A percentile compares a stretch with the other conserved stretches of the same genome.
Conservation (phyloP, 92 coral and sea anemone species). For the Epizoanthus fatuus region DNA sequence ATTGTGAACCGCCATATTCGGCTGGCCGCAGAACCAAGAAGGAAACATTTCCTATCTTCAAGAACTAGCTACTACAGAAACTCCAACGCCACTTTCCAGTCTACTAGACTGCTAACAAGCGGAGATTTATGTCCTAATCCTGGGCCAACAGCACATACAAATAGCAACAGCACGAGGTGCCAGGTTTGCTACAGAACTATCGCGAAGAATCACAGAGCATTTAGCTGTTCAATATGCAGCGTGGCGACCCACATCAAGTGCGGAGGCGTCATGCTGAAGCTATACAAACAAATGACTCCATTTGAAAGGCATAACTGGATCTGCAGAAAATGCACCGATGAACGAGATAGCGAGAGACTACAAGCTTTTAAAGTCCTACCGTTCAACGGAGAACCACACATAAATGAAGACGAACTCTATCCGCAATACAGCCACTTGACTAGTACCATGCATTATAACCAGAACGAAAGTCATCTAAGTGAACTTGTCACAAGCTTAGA, state of each 20-base stretch:
- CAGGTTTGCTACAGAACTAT: neutral
- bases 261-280: neutral
- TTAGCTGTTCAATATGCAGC: too few species aligned
- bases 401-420: neutral
- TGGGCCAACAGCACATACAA: constrained; percentile 25
- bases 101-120: constrained; percentile 5
- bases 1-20: neutral
- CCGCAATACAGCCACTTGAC: too few species aligned
- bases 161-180: neutral
- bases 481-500: neutral
- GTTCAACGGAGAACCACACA: neutral
- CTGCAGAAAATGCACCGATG: neutral
- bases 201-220: neutral
- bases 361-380: neutral
- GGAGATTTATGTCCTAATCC: constrained; percentile 43
- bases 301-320: neutral
- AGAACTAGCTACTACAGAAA: constrained; percentile 23
- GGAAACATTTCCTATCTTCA: neutral
- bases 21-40: neutral
- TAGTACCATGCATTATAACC: neutral
- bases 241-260: neutral
- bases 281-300: neutral
- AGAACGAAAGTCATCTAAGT: neutral
- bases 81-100: constrained; percentile 33
- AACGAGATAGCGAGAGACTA: neutral